Percentiles rank a stretch among this genome's conserved stretches.
These are phyloP conservation scores for Temnothorax longispinosus DNA, from an alignment of 1,140 invertebrate species.

Conservation along the genomic window DNA sequence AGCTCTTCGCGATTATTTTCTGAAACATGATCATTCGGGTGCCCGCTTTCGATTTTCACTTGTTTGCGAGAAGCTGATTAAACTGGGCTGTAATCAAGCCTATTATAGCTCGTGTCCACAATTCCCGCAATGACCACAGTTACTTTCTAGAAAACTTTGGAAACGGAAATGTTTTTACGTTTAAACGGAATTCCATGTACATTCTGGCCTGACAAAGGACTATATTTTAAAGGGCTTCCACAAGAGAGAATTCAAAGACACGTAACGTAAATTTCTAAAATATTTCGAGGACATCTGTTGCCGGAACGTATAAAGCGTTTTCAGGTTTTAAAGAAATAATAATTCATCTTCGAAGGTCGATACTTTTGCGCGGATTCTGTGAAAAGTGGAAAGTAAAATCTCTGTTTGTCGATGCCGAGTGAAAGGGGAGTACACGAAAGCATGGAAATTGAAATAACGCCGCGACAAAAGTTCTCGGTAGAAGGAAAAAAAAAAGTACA, in stretches of 20 bases:
- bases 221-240: neutral
- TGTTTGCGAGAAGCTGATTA: constrained; percentile 15
- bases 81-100: neutral
- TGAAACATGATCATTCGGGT: neutral
- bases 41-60: constrained; percentile 25
- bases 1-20: neutral
- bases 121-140: neutral
- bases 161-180: neutral
- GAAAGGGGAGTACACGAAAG: constrained; percentile 39
- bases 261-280: neutral
- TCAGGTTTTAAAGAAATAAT: neutral
- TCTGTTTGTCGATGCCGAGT: constrained; percentile 21
- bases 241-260: neutral
- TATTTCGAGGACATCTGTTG: neutral
- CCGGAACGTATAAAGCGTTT: neutral
- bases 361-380: neutral
- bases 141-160: constrained; percentile 7
- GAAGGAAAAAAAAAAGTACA: neutral
- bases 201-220: neutral
- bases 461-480: constrained; percentile 18
- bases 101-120: constrained; percentile 3
- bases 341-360: neutral
- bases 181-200: neutral
- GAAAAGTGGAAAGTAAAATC: constrained; percentile 44
- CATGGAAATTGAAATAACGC: constrained; percentile 28